Evolutionary conservation across 2,888 invertebrate species (phyloP), one percentile per base, ranked within the genome.

Genomic region (Drosophila multiciliata): DNA sequence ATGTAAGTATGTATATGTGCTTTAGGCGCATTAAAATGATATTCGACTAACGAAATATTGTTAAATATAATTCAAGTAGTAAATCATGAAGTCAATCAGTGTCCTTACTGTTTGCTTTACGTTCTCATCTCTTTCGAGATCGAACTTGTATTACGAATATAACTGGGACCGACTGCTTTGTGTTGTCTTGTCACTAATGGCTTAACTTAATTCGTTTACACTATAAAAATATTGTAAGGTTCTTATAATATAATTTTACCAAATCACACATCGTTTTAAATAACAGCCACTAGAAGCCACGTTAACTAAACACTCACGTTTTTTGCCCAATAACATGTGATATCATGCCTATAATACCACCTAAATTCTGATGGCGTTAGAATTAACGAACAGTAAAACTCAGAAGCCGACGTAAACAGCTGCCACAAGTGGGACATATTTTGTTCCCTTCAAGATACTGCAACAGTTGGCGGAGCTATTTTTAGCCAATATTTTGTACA

Each of bases 271-370:
- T 15, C 29, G 15, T 33, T 82, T 75, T 80, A 58, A 69, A 35
- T 11, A 15, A 38, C 11, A 48, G 38, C 36, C 42, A 15, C n/a
- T n/a, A 54, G 11, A 40, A 45, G 15, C 67, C 49, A 52, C 64
- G 66, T 52, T 70, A 67, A 73, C 68, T 68, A 49, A 33, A 53
- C 61, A 59, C 69, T 60, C 83, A 83, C 83, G 82, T 52, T 55
- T 29, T 17, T 53, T 45, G 29, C 53, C 26, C 15, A 49, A 26
- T 57, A 60, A 58, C 70, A 76, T 74, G 80, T 74, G 80, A 70
- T 71, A 55, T 33, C 33, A 52, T 57, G 48, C 65, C 60, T 49
- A 61, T 53, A 58, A 17, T 57, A 42, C 80, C 78, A 75, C 49
- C 76, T 29, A 55, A 54, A 11, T 40, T 38, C 15, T 49, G 20